A percentile compares a stretch with the other conserved stretches of the same genome.
These are phyloP conservation scores for Folsomia manolachei DNA, from an alignment of 2,888 invertebrate genomes.

Conservation along the genomic window DNA sequence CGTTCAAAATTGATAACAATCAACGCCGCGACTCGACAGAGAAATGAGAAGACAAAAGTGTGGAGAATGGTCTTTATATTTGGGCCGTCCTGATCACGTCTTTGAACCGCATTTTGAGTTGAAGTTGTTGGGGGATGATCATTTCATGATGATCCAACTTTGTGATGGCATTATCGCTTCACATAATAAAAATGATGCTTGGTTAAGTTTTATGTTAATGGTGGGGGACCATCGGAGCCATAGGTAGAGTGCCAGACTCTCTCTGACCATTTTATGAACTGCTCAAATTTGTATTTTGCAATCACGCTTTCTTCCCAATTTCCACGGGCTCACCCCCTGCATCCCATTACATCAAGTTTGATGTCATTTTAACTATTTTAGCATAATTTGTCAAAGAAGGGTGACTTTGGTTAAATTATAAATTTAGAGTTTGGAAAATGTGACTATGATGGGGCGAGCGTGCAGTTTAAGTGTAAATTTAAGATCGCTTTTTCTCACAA, in stretches of 20 bases:
- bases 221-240: neutral
- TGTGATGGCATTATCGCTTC: too few species aligned
- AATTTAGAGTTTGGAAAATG: too few species aligned
- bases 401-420: too few species aligned
- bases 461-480: too few species aligned
- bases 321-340: constrained; percentile 40
- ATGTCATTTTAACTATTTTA: neutral
- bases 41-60: constrained; percentile 17
- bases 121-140: neutral
- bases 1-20: neutral
- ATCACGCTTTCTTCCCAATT: constrained; percentile 51
- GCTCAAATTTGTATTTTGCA: neutral
- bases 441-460: too few species aligned
- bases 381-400: too few species aligned
- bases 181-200: too few species aligned
- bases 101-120: neutral
- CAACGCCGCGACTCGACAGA: neutral
- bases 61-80: constrained; percentile 23
- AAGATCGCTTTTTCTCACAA: too few species aligned
- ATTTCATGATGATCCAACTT: neutral
- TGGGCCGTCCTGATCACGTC: neutral
- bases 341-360: neutral
- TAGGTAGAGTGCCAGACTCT: neutral
- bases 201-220: too few species aligned
- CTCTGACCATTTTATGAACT: neutral